A percentile compares a stretch with the other conserved stretches of the same genome.
These are phyloP conservation scores for Crenuchus spilurus DNA, from an alignment of 2,797 vertebrate species.

Conservation along the genomic window DNA sequence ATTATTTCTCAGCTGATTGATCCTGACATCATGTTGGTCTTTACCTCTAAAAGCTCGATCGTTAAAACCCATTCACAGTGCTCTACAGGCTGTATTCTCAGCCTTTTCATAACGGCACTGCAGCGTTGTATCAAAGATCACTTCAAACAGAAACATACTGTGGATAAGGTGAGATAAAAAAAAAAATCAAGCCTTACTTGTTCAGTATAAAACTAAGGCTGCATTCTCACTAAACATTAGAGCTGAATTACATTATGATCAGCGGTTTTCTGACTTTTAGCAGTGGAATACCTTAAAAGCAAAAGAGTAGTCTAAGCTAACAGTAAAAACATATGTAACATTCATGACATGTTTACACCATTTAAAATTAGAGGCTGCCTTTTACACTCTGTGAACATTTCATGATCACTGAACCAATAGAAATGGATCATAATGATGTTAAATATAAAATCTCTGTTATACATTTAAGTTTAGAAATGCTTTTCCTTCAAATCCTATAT, in stretches of 20 bases:
- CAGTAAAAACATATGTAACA: too few relatives aligned
- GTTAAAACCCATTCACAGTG: conserved; percentile 26
- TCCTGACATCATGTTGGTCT: conserved; percentile 29
- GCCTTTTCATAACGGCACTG: conserved; percentile 23
- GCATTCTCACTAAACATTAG: not conserved
- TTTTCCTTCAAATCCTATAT: too few relatives aligned
- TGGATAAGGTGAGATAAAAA: not conserved
- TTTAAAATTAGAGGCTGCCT: too few relatives aligned
- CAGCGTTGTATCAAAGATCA: conserved; percentile 1
- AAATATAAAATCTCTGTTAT: too few relatives aligned
- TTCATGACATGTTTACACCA: too few relatives aligned
- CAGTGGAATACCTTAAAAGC: too few relatives aligned
- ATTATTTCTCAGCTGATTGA: conserved; percentile 43
- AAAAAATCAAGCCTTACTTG: not conserved
- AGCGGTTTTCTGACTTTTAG: not conserved
- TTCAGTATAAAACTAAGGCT: not conserved
- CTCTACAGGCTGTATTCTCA: conserved; percentile 11
- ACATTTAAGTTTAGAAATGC: too few relatives aligned
- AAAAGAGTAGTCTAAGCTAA: too few relatives aligned
- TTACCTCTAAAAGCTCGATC: conserved; percentile 31
- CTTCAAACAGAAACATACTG: not conserved
- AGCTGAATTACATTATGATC: not conserved
- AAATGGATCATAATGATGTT: too few relatives aligned
- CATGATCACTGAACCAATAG: too few relatives aligned
- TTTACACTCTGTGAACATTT: too few relatives aligned